phyloP scores from a whole-genome alignment of 2,888 invertebrate species.

The Chirona hameri region DNA sequence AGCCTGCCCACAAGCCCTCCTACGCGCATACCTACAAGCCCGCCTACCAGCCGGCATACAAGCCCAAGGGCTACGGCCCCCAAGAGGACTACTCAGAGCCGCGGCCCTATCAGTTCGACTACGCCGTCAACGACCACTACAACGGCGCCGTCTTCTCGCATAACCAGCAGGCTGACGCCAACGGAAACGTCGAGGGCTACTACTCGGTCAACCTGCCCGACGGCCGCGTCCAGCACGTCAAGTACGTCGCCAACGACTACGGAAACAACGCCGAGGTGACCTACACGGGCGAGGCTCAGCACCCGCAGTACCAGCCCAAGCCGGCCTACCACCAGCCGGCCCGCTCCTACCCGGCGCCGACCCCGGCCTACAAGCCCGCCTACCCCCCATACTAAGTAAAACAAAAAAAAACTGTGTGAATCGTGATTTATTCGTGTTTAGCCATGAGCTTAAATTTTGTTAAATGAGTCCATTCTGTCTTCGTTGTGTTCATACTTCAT shows the following conservation, averaged over 20 bases:
- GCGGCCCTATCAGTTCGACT: conserved; percentile 34
- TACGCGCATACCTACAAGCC: conserved; percentile 4
- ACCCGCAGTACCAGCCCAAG: conserved; percentile 35
- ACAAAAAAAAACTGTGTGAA: too few species aligned
- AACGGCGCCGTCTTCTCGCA: conserved; percentile 35
- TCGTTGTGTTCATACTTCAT: too few species aligned
- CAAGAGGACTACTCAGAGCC: conserved; percentile 28
- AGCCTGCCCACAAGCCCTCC: conserved; percentile 1
- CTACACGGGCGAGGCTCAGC: conserved; percentile 38
- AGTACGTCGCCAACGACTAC: conserved; percentile 38
- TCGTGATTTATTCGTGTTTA: too few species aligned
- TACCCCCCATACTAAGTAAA: conserved; percentile 3
- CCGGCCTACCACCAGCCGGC: conserved; percentile 31
- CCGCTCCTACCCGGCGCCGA: conserved; percentile 30
- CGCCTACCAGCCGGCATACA: conserved; percentile 11
- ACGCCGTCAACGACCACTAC: conserved; percentile 36
- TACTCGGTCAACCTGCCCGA: conserved; percentile 39
- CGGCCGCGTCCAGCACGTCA: conserved; percentile 38
- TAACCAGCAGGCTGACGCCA: conserved; percentile 34
- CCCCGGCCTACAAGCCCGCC: conserved; percentile 33
- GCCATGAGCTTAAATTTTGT: too few species aligned
- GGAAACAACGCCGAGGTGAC: conserved; percentile 36
- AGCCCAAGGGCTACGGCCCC: neutral
- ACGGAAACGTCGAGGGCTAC: conserved; percentile 37
- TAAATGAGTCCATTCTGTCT: too few species aligned